Base-by-base conservation (phyloP, 2,113 vertebrate species). In the Saimiri boliviensis region DNA sequence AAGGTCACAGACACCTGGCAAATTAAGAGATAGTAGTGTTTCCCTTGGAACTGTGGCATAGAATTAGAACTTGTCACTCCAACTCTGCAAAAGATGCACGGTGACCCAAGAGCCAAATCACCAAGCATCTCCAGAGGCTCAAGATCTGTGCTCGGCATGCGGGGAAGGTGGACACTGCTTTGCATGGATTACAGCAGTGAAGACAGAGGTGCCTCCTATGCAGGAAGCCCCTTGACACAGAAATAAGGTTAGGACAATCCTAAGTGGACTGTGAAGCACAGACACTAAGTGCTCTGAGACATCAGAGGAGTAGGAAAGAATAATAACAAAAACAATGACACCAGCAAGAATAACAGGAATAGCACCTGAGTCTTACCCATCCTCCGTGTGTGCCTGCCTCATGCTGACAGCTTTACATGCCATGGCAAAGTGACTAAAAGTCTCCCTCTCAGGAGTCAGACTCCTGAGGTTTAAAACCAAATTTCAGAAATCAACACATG, bases 1-100 rank as follows among this genome's bases (percentile, higher is more conserved):
- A 96, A 96, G 42, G 94, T 96, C 63, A 97, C 35, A 52, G 86
- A 8, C 19, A 58, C 17, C 97, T 96, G 54, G 3, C 58, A 87
- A 86, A 40, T 86, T 52, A 96, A 73, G 42, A 74, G 16, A 60
- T 13, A 76, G 54, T 0, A 30, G n/a, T 27, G 56, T 80, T 93
- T 45, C 32, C 56, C 37, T 73, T 37, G 54, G 23, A 42, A 37
- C 58, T 74, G 13, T 0, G 49, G 37, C n/a, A 35, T 21, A 76
- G 21, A 14, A 45, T n/a, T 10, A 66, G 23, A 32, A 49, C n/a
- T 19, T 71, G 68, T 66, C 42, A 52, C 12, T 23, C 2, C 17
- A 85, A 12, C 25, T 52, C 5, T 47, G 23, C 10, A 47, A 47
- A 74, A 63, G 52, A 76, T 47, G 73, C 25, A 32, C 73, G 30